phyloP scores from a whole-genome alignment of 2,113 vertebrate genomes.

The Myrmecophaga tridactyla region DNA sequence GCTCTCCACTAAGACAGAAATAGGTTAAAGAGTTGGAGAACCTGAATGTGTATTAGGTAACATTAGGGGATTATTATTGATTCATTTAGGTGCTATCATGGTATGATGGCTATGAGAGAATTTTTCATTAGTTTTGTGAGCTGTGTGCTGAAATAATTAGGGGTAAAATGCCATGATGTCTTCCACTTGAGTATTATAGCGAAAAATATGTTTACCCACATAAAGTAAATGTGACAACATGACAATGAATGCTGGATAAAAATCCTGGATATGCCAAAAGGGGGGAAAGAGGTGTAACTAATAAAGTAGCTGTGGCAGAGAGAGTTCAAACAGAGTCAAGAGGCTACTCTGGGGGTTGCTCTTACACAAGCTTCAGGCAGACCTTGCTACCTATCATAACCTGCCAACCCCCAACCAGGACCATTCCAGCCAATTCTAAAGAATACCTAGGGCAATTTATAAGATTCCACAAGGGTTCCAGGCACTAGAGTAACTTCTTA shows the following conservation, averaged over 20 bases:
- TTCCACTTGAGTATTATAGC: background rate
- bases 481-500: too few species aligned
- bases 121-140: background rate
- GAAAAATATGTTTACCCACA: background rate
- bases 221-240: background rate
- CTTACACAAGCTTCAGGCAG: too few species aligned
- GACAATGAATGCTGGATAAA: background rate
- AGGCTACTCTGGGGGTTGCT: too few species aligned
- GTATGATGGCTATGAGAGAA: background rate
- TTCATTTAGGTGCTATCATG: background rate
- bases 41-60: background rate
- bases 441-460: too few species aligned
- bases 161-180: background rate
- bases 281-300: too few species aligned
- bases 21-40: background rate
- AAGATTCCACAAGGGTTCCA: too few species aligned
- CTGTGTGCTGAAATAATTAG: background rate
- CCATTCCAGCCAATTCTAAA: too few species aligned
- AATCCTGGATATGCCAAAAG: too few species aligned
- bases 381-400: too few species aligned
- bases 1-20: background rate
- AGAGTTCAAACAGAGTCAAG: too few species aligned
- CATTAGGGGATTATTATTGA: background rate
- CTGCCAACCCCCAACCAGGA: too few species aligned
- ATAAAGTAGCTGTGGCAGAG: too few species aligned